Percentiles rank a stretch among this genome's conserved stretches.
These are phyloP conservation scores for Agriopis marginaria DNA, from an alignment of 2,888 invertebrate species.

Conservation along the genomic window DNA sequence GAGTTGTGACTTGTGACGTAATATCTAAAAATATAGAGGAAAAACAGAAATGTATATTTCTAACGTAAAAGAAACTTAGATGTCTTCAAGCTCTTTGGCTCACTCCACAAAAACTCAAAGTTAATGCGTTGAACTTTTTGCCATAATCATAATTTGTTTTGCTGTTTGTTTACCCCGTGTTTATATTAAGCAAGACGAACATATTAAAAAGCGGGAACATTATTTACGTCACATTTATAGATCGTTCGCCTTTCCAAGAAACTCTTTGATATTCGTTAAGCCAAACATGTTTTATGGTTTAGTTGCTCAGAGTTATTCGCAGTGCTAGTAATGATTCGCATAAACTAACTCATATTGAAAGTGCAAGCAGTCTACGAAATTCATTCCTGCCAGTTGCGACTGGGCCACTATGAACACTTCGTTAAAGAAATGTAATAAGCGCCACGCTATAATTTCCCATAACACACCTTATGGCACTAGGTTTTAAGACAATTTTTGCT, in stretches of 20 bases:
- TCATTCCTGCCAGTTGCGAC: constrained; percentile 75
- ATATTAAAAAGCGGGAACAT: constrained; percentile 35
- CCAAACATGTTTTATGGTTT: constrained; percentile 46
- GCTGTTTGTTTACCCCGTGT: constrained; percentile 37
- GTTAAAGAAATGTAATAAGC: constrained; percentile 42
- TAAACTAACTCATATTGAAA: constrained; percentile 74
- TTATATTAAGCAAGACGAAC: constrained; percentile 23
- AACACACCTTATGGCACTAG: constrained; percentile 43
- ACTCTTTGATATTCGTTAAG: constrained; percentile 49
- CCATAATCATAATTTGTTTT: constrained; percentile 41
- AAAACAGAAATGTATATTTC: constrained; percentile 7
- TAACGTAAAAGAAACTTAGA: constrained; percentile 26
- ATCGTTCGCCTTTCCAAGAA: constrained; percentile 48
- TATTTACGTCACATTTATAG: constrained; percentile 44
- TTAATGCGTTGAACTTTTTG: constrained; percentile 38
- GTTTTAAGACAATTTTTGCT: constrained; percentile 48
- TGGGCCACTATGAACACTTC: constrained; percentile 69
- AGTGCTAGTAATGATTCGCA: constrained; percentile 62
- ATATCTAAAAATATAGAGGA: constrained; percentile 2
- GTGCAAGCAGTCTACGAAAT: constrained; percentile 79
- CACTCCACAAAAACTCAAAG: constrained; percentile 21
- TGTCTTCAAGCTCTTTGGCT: constrained; percentile 19
- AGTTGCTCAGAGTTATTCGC: constrained; percentile 53
- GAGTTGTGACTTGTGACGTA: constrained; percentile 10
- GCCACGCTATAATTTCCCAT: constrained; percentile 32